Evolutionary conservation across 2,888 invertebrate species (phyloP).

Genomic region (Tetragonula carbonaria): DNA sequence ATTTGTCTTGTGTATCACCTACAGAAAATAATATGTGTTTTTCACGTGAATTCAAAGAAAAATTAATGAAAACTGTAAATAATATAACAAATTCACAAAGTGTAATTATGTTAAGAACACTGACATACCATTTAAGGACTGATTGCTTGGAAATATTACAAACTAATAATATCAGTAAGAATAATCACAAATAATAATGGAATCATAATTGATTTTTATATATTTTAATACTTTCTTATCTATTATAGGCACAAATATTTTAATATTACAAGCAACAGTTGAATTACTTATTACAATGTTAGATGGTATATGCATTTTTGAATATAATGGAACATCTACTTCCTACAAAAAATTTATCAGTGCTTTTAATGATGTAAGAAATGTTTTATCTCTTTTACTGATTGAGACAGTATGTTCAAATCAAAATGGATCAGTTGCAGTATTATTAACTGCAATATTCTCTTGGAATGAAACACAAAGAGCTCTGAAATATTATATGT

Average conservation of each 20-base stretch:
- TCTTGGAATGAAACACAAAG: slow-evolving; percentile 74
- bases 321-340: slow-evolving; percentile 67
- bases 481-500: slow-evolving; percentile 72
- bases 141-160: slow-evolving; percentile 65
- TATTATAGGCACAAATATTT: slow-evolving; percentile 55
- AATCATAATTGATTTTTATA: slow-evolving; percentile 21
- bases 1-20: background rate
- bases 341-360: slow-evolving; percentile 73
- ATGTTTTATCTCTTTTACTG: slow-evolving; percentile 67
- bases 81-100: slow-evolving; percentile 72
- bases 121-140: slow-evolving; percentile 75
- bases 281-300: slow-evolving; percentile 73
- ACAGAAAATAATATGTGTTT: slow-evolving; percentile 54
- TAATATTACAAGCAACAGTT: slow-evolving; percentile 63
- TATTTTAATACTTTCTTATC: slow-evolving; percentile 29
- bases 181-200: background rate
- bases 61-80: slow-evolving; percentile 63
- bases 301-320: slow-evolving; percentile 74
- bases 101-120: slow-evolving; percentile 72
- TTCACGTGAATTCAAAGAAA: slow-evolving; percentile 66
- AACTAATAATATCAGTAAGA: slow-evolving; percentile 50
- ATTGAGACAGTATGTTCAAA: slow-evolving; percentile 63
- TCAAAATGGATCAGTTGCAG: slow-evolving; percentile 60
- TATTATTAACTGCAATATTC: slow-evolving; percentile 69
- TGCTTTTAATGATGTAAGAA: slow-evolving; percentile 71